These are phyloP conservation scores for Lasaia peninsularis DNA, from an alignment of 1,140 invertebrate genomes.

Conservation along the genomic window DNA sequence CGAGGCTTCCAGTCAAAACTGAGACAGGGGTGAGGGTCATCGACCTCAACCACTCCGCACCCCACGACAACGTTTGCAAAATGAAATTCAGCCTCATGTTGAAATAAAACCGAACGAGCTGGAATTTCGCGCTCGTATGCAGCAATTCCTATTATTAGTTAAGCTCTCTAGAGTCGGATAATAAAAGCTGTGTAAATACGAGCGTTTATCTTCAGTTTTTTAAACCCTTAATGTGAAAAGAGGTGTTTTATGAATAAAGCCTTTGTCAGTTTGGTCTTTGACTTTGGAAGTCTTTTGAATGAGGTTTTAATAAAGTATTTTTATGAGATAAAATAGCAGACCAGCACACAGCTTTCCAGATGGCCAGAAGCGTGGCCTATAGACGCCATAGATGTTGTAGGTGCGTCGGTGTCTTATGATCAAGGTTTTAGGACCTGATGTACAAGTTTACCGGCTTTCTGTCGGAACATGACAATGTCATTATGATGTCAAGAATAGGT, in stretches of 20 bases:
- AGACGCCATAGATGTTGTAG: too few relatives aligned
- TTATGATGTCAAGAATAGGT: too few relatives aligned
- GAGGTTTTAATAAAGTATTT: neutral
- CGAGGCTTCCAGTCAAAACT: constrained; percentile 19
- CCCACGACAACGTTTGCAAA: constrained; percentile 21
- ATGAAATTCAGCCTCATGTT: constrained; percentile 28
- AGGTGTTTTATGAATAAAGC: neutral
- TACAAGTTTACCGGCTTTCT: too few relatives aligned
- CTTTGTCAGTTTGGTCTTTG: neutral
- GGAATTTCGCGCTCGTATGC: neutral
- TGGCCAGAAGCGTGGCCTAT: too few relatives aligned
- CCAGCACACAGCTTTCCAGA: too few relatives aligned
- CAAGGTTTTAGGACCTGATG: too few relatives aligned
- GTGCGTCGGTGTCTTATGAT: too few relatives aligned
- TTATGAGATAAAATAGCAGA: too few relatives aligned
- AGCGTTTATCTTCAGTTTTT: neutral
- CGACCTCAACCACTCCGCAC: constrained; percentile 25
- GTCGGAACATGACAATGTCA: too few relatives aligned
- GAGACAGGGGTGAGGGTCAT: constrained; percentile 25
- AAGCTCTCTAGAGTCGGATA: neutral
- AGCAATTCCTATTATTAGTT: constrained; percentile 3
- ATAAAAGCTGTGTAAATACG: constrained; percentile 2
- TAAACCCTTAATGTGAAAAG: neutral
- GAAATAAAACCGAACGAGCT: constrained; percentile 2
- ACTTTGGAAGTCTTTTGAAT: too few relatives aligned